These are phyloP conservation scores for Drosophila ezoana DNA, from an alignment of 2,888 invertebrate species.

Conservation along the genomic window DNA sequence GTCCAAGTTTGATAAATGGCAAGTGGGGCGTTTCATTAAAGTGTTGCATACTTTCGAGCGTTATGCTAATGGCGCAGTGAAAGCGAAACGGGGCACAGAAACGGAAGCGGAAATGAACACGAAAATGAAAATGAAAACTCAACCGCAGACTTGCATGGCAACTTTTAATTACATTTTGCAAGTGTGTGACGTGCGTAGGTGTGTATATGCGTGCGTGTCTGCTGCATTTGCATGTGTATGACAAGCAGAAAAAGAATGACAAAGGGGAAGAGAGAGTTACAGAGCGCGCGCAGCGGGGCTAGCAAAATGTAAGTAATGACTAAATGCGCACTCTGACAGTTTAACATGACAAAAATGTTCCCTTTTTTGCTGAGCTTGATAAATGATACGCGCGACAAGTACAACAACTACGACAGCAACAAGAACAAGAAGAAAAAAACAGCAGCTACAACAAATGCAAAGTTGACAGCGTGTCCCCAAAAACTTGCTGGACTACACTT, in stretches of 20 bases:
- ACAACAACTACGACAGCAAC: conserved; percentile 37
- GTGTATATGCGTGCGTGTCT: conserved; percentile 13
- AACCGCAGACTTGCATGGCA: conserved; percentile 74
- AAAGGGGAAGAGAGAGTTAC: conserved; percentile 9
- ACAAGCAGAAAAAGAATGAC: conserved; percentile 50
- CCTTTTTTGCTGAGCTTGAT: conserved; percentile 76
- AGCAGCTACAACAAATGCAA: conserved; percentile 33
- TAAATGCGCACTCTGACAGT: conserved; percentile 82
- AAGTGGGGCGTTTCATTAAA: conserved; percentile 58
- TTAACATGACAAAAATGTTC: conserved; percentile 81
- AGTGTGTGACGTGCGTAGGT: background rate
- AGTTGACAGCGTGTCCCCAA: conserved; percentile 33
- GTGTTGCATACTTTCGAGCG: conserved; percentile 70
- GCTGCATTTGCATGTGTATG: conserved; percentile 64
- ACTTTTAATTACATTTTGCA: conserved; percentile 76
- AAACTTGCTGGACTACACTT: conserved; percentile 48
- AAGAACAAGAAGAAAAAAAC: conserved; percentile 35
- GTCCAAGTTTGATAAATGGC: conserved; percentile 70
- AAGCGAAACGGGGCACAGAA: conserved; percentile 19
- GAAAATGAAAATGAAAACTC: conserved; percentile 56
- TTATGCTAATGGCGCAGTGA: conserved; percentile 65
- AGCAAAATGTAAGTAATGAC: conserved; percentile 79
- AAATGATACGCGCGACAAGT: conserved; percentile 66
- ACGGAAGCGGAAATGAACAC: conserved; percentile 38
- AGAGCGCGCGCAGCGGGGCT: conserved; percentile 22